Base-by-base conservation (phyloP, 2,888 invertebrate genomes). In the Thecocarcelia acutangulata region DNA sequence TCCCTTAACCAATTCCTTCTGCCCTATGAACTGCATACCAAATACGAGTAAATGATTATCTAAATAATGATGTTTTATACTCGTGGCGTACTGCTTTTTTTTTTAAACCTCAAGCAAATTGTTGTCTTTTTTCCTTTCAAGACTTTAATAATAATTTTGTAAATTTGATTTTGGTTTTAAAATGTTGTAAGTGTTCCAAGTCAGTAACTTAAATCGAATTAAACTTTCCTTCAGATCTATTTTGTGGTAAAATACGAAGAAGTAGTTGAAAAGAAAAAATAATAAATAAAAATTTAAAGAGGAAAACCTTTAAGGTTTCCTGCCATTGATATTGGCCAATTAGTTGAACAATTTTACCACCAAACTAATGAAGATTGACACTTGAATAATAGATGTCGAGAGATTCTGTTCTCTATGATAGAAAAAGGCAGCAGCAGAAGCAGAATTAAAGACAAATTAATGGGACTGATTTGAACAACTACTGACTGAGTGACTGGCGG, bases 361-460 rank as follows among this genome's bases (percentile, higher is more conserved):
- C 74, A 78, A 61, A 24, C 70, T 82, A 82, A 82, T 80, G 77
- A 82, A 82, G 84, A 84, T 84, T 84, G 84, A 84, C 82, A 80
- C 74, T 77, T 78, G 75, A 74, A 77, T 80, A 82, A 72, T 74
- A 74, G 77, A 69, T 70, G 74, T 61, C 66, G 59, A 75, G 68
- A 73, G 73, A 76, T 58, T 73, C 73, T 80, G 54, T 68, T 63
- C 48, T n/a, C 33, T n/a, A 21, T 44, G 37, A 28, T 61, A 59
- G 12, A 64, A 73, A 17, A 3, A 42, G 24, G 15, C 11, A 33
- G 6, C 33, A 54, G 15, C 13, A 33, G 54, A 37, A 40, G 37
- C 28, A 69, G 19, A 56, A 46, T 69, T 54, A 17, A 42, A 54
- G 56, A 56, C 56, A 74, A 44, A 37, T 66, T 75, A 50, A 63